These are phyloP conservation scores for Gymnarchus niloticus DNA, from an alignment of 2,113 vertebrate genomes.

Conservation along the genomic window DNA sequence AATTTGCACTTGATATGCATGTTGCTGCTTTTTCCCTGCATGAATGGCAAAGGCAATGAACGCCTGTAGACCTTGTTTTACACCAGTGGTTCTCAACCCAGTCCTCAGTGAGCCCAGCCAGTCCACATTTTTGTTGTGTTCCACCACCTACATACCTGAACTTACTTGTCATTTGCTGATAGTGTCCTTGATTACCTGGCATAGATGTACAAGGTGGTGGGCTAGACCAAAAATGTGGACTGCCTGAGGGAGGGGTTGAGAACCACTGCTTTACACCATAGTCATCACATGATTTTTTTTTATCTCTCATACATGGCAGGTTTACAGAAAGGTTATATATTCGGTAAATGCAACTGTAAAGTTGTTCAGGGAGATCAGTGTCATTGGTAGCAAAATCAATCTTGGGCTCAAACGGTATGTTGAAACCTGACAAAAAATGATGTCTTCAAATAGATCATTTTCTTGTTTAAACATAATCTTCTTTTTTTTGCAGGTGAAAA, in stretches of 20 bases:
- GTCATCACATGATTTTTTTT: background rate
- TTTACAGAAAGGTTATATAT: background rate
- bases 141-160: too few relatives aligned
- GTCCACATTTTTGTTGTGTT: too few relatives aligned
- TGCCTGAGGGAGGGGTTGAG: too few relatives aligned
- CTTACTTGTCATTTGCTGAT: too few relatives aligned
- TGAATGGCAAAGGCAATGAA: background rate
- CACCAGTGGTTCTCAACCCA: too few relatives aligned
- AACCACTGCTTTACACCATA: too few relatives aligned
- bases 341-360: background rate
- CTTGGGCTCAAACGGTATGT: background rate
- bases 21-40: background rate
- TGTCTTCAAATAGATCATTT: background rate
- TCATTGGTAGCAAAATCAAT: background rate
- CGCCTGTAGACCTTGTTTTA: background rate
- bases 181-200: too few relatives aligned
- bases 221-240: too few relatives aligned
- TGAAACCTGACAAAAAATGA: background rate
- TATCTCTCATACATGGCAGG: background rate
- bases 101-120: too few relatives aligned
- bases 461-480: background rate
- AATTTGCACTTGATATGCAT: conserved; percentile 6
- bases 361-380: background rate
- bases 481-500: background rate
- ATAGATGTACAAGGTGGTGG: too few relatives aligned